phyloP scores from a whole-genome alignment of 2,888 invertebrate genomes.

The Nymphalis c-album region DNA sequence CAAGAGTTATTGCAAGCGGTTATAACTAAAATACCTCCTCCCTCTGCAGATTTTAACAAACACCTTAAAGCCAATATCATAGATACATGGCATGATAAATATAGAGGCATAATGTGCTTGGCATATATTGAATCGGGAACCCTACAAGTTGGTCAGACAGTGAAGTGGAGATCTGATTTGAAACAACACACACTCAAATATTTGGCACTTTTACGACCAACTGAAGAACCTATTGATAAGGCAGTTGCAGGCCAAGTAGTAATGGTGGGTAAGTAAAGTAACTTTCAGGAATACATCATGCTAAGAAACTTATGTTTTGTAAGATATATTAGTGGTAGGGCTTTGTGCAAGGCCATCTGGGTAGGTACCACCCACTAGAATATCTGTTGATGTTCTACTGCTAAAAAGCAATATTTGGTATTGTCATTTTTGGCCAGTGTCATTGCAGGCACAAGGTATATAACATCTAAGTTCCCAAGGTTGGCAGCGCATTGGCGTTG shows the following conservation, averaged over 20 bases:
- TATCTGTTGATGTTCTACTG: too few species aligned
- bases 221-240: conserved; percentile 83
- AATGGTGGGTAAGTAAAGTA: conserved; percentile 83
- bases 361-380: too few species aligned
- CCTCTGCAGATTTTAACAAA: conserved; percentile 80
- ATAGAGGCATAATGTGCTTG: conserved; percentile 89
- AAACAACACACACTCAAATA: conserved; percentile 90
- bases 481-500: too few species aligned
- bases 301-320: too few species aligned
- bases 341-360: too few species aligned
- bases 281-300: not conserved
- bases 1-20: conserved; percentile 88
- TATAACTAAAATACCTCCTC: conserved; percentile 89
- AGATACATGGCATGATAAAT: conserved; percentile 96
- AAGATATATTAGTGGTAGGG: too few species aligned
- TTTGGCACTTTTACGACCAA: conserved; percentile 90
- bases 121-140: conserved; percentile 90
- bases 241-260: conserved; percentile 97
- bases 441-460: too few species aligned
- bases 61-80: conserved; percentile 92
- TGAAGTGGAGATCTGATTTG: conserved; percentile 86
- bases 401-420: too few species aligned
- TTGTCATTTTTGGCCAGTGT: too few species aligned
- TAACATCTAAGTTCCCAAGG: too few species aligned
- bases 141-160: conserved; percentile 86